phyloP scores from a whole-genome alignment of 2,888 invertebrate genomes.

The Eurytoma californica region DNA sequence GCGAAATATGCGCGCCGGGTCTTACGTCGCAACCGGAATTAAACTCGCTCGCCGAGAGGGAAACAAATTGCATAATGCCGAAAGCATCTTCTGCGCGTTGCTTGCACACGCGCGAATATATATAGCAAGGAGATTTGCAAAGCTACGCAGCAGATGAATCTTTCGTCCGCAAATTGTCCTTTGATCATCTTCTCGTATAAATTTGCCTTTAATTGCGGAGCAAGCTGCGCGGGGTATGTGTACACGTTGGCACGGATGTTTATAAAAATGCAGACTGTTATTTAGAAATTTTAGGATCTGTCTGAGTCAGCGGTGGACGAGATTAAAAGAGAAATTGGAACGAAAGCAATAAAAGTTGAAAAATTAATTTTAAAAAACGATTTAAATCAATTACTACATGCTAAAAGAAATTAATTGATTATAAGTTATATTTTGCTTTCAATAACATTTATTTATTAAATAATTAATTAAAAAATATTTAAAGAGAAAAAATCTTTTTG shows the following conservation, averaged over 20 bases:
- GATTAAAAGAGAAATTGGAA: not conserved
- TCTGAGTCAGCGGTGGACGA: not conserved
- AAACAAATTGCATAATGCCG: constrained; percentile 43
- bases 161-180: constrained; percentile 40
- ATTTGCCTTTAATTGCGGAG: constrained; percentile 9
- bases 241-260: not conserved
- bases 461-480: too few species aligned
- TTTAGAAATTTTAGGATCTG: not conserved
- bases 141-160: not conserved
- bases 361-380: too few species aligned
- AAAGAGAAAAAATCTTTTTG: too few species aligned
- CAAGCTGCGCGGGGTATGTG: not conserved
- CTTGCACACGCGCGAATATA: not conserved
- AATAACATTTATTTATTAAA: too few species aligned
- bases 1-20: not conserved
- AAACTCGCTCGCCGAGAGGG: constrained; percentile 24
- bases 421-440: too few species aligned
- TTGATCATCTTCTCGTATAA: constrained; percentile 25
- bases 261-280: not conserved
- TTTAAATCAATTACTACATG: too few species aligned
- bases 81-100: constrained; percentile 38
- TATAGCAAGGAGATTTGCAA: constrained; percentile 10
- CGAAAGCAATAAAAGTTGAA: too few species aligned
- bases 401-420: too few species aligned
- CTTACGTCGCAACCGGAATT: constrained; percentile 33